Evolutionary conservation across 1,140 invertebrate genomes (phyloP), one percentile per base, ranked within the genome.

Genomic region (Sinonovacula constricta): DNA sequence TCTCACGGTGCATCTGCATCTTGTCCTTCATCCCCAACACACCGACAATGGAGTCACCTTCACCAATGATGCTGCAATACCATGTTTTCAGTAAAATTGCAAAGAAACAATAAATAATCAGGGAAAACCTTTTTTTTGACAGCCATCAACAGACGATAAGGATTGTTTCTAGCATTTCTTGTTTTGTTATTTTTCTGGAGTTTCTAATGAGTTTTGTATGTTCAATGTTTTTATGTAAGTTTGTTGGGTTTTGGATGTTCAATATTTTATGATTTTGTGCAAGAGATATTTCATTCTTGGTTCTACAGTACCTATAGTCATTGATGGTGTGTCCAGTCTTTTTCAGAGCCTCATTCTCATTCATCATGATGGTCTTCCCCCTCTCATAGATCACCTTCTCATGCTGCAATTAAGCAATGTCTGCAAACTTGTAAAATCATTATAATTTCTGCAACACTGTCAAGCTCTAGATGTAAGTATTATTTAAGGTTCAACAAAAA

Each of bases 261-360:
- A n/a, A n/a, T n/a, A n/a, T n/a, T n/a, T n/a, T n/a, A n/a, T n/a
- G n/a, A n/a, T n/a, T n/a, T n/a, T n/a, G n/a, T n/a, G n/a, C n/a
- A n/a, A n/a, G n/a, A n/a, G n/a, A n/a, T n/a, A n/a, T n/a, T n/a
- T n/a, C n/a, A n/a, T n/a, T n/a, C n/a, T n/a, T n/a, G n/a, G n/a
- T n/a, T n/a, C n/a, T n/a, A n/a, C n/a, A n/a, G n/a, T 80, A 88
- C 87, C 87, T 88, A 72, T 82, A 84, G 60, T 86, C 85, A 74
- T 86, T 87, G 45, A 88, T 88, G 22, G 81, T 70, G 66, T 88
- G 85, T 5, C 81, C 68, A 3, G 75, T 76, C 68, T 83, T 83
- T 45, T 81, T 81, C 14, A 85, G 76, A 26, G 86, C 86, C 36
- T 81, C 82, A 60, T 85, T 84, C 31, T 81, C 77, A 82, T 86